Base-by-base conservation (phyloP, 2,113 vertebrate genomes). In the Aythya baeri region DNA sequence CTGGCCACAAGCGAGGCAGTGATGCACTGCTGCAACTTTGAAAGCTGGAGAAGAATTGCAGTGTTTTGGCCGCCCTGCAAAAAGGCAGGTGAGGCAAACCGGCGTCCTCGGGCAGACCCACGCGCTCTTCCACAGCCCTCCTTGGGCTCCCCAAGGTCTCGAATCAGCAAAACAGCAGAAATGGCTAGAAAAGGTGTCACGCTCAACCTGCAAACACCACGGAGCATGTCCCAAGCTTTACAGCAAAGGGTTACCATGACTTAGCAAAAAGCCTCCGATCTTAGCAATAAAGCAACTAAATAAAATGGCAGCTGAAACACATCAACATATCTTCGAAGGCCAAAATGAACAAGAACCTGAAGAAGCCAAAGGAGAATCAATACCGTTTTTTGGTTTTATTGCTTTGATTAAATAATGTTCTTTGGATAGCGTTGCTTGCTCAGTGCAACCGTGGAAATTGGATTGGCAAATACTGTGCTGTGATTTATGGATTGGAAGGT, bases 401-500 rank as follows among this genome's bases (percentile, higher is more conserved):
- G 75, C 61, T 91, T 76, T 75, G 82, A 81, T 91, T 93, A 72
- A 94, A 95, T 96, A 90, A 84, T 84, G 78, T 76, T 81, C 43
- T 91, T 84, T 79, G 13, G 54, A 73, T 63, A 90, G 63, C 22
- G 41, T 52, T 67, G 75, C 82, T 89, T 89, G 62, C 59, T 96
- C 63, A 66, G 54, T 76, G 76, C 50, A 58, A 59, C 46, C 75
- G 59, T 1, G 73, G 46, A 88, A 74, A 74, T 34, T 79, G 36
- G 55, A 91, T 86, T 67, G 82, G 85, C 74, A 95, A 93, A 91
- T 55, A 74, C 72, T 50, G 59, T 62, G 55, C 75, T 71, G 63
- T 91, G 87, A 96, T 94, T 91, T 89, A 93, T 50, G 72, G 93
- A 89, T 58, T 93, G 78, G 87, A 95, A 94, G 92, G 75, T 73